Evolutionary conservation across 2,113 vertebrate species (phyloP).

Genomic region (Crotophaga sulcirostris): DNA sequence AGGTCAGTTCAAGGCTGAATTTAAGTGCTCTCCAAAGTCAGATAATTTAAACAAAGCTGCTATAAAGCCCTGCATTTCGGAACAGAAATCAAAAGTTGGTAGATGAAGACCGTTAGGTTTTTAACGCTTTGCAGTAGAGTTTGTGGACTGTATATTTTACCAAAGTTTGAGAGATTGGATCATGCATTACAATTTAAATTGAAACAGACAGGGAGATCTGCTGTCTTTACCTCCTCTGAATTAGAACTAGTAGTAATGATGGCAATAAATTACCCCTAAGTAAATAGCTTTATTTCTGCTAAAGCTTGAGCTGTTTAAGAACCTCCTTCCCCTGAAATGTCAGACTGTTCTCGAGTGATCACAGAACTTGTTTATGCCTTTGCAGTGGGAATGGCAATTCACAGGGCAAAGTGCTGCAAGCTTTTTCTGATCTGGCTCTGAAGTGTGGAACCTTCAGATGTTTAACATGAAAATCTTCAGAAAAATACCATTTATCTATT

Average conservation of each 20-base stretch:
- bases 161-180: background rate
- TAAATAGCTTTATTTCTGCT: background rate
- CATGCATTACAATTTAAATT: background rate
- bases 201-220: background rate
- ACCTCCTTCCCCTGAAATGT: background rate
- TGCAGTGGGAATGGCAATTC: background rate
- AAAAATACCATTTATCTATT: background rate
- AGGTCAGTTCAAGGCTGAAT: conserved; percentile 26
- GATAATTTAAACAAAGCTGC: conserved; percentile 25
- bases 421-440: background rate
- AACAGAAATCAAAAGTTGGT: background rate
- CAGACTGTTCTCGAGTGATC: background rate
- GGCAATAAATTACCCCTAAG: background rate
- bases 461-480: background rate
- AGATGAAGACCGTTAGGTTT: background rate
- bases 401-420: background rate
- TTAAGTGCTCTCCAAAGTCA: background rate
- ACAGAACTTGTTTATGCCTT: background rate
- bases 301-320: background rate
- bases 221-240: background rate
- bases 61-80: background rate
- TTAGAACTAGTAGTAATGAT: background rate
- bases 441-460: background rate
- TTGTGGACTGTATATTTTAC: background rate
- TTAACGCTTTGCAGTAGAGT: background rate